Conservation (phyloP, 92 coral and sea anemone species). For the Heliopora coerulea region DNA sequence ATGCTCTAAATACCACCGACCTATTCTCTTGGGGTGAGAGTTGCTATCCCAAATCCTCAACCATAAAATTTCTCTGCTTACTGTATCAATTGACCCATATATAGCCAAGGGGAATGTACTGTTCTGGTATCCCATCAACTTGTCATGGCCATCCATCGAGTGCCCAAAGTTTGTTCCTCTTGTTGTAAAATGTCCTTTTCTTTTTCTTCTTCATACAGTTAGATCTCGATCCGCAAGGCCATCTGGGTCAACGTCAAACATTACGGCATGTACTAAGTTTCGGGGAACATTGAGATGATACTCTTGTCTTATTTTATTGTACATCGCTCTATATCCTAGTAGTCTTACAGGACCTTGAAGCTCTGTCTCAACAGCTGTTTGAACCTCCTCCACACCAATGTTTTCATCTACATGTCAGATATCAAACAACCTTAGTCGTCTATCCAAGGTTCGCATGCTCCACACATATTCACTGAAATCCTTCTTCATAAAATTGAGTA, state of each 20-base stretch:
- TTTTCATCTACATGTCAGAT: neutral
- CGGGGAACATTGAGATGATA: conserved; percentile 12
- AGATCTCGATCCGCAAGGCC: conserved; percentile 9
- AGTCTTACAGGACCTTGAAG: neutral
- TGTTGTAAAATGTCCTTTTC: conserved; percentile 24
- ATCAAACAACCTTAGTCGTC: conserved; percentile 9
- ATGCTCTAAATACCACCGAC: conserved; percentile 62
- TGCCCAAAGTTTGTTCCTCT: neutral
- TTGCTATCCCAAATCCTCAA: conserved; percentile 49
- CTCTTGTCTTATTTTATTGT: conserved; percentile 18
- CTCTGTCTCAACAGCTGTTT: conserved; percentile 6
- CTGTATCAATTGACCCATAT: conserved; percentile 59
- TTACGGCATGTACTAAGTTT: conserved; percentile 6
- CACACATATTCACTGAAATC: conserved; percentile 13
- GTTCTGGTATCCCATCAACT: conserved; percentile 55
- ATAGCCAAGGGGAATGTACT: conserved; percentile 53
- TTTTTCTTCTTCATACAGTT: conserved; percentile 48
- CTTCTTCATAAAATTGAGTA: conserved; percentile 23
- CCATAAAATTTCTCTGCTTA: conserved; percentile 56
- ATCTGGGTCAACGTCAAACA: conserved; percentile 13
- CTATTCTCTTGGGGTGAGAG: conserved; percentile 40
- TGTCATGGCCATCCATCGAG: conserved; percentile 36
- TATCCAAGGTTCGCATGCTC: conserved; percentile 15
- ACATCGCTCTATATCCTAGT: conserved; percentile 9
- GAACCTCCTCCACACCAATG: neutral